These are phyloP conservation scores for Malaclemys terrapin DNA, from an alignment of 2,113 vertebrate genomes.

Conservation along the genomic window DNA sequence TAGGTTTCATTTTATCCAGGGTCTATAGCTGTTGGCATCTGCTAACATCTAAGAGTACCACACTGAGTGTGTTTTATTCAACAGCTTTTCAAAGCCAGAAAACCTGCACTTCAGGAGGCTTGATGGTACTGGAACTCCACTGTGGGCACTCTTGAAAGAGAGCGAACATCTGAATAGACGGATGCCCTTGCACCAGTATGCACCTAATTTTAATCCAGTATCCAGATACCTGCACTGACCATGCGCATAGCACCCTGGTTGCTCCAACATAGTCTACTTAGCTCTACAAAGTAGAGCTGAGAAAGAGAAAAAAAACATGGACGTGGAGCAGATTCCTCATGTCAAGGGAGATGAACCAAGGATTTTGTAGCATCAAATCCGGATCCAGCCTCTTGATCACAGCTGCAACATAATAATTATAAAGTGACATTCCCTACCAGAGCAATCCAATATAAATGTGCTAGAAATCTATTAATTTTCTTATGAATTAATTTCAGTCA, in stretches of 20 bases:
- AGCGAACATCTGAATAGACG: background rate
- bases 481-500: background rate
- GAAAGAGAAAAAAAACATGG: background rate
- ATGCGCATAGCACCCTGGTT: background rate
- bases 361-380: constrained; percentile 9
- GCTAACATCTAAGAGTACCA: background rate
- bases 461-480: background rate
- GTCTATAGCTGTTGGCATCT: background rate
- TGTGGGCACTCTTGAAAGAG: background rate
- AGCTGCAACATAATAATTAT: background rate
- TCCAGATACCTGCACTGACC: background rate
- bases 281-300: background rate
- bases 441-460: background rate
- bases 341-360: background rate
- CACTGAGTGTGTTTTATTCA: background rate
- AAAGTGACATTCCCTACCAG: background rate
- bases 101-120: background rate
- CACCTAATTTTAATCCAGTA: constrained; percentile 4
- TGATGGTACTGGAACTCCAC: background rate
- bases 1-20: background rate
- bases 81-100: background rate
- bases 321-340: background rate
- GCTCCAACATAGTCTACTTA: background rate
- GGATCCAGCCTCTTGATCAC: background rate
- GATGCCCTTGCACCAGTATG: rapidly evolving